Evolutionary conservation across 1,140 invertebrate genomes (phyloP).

Genomic region (Hormaphis cornu): DNA sequence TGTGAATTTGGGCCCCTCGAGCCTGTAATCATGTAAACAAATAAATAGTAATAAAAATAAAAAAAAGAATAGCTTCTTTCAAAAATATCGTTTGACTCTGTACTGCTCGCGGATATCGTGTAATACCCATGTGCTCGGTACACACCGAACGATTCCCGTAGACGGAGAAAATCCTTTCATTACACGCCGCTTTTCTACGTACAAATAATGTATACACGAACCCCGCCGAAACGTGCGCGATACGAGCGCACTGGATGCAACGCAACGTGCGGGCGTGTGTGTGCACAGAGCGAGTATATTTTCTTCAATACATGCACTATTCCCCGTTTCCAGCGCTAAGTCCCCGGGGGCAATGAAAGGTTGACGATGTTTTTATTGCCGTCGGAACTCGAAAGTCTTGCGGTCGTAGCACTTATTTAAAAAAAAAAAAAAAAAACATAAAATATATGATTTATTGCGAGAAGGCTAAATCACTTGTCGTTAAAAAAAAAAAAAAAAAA

Average conservation of each 20-base stretch:
- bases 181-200: slow-evolving; percentile 12
- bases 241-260: neutral
- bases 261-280: too few relatives aligned
- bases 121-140: neutral
- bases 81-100: too few relatives aligned
- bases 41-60: too few relatives aligned
- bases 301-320: neutral
- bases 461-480: slow-evolving; percentile 4
- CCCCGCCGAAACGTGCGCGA: neutral
- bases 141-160: neutral
- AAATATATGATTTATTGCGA: neutral
- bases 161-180: slow-evolving; percentile 3
- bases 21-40: too few relatives aligned
- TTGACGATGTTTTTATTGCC: slow-evolving; percentile 31
- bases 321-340: neutral
- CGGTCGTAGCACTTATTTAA: slow-evolving; percentile 24
- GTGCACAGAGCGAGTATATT: slow-evolving; percentile 1
- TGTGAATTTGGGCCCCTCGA: too few relatives aligned
- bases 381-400: slow-evolving; percentile 29
- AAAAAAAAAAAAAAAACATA: slow-evolving; percentile 23
- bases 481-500: neutral
- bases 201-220: slow-evolving; percentile 16
- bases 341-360: slow-evolving; percentile 23
- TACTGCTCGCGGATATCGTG: too few relatives aligned
- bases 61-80: too few relatives aligned